Base-by-base conservation (phyloP, 2,113 vertebrate genomes). In the Cynopterus brachyotis region DNA sequence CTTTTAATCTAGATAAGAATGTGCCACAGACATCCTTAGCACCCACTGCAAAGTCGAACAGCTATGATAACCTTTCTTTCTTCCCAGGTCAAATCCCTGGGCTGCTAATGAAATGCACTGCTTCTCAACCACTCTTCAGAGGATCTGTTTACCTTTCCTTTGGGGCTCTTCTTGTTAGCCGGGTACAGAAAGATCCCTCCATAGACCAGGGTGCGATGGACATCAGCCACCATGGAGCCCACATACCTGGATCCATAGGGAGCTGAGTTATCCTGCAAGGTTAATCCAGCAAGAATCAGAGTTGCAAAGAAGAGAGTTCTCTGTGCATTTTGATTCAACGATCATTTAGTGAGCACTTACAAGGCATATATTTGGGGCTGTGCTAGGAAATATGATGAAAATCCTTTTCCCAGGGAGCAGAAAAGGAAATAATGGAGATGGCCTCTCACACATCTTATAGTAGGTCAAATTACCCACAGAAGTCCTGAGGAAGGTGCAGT, bases 111-210 rank as follows among this genome's bases (percentile, higher is more conserved):
- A 94, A 91, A 42, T 5, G 30, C 22, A 15, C 13, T 22, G n/a
- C 60, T 60, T 47, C 76, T 73, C n/a, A 9, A 20, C 47, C 40
- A 32, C 16, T 40, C 24, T 37, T 40, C 20, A n/a, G 35, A 47
- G 26, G 12, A 24, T 12, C 13, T n/a, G 24, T 92, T 98, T 98
- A 99, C 99, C 99, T 99, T 99, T 98, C 99, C 99, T 32, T 98
- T 98, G 9, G 99, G 99, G 95, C 98, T 99, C 98, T 99, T 99
- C 84, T 97, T 97, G 96, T 99, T 99, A 17, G 99, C 99, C 4
- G 99, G 99, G 97, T 99, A 99, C 93, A 99, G 95, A 96, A 99
- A 99, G 98, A 99, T 99, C 37, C 99, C 99, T 97, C 99, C 99
- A 3, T 99, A 99, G 64, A 99, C 99, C 94, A 99, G 98, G 0